A percentile compares a stretch with the other conserved stretches of the same genome.
phyloP scores from a whole-genome alignment of 2,888 invertebrate genomes.

The Chaetogeoica ovagalla region DNA sequence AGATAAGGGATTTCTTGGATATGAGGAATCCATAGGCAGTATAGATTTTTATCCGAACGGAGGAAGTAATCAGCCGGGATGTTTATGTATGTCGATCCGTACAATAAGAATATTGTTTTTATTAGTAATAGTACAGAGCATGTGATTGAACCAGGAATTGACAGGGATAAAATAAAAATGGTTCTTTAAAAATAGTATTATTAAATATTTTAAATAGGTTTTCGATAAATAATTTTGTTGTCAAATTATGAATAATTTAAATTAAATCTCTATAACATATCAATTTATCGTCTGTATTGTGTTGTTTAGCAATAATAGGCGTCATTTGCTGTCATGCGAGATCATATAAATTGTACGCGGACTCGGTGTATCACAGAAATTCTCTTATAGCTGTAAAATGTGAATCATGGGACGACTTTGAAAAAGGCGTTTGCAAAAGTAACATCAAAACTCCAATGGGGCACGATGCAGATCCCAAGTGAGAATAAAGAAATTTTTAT shows the following conservation, averaged over 20 bases:
- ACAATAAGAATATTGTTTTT: neutral
- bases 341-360: constrained; percentile 56
- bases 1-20: constrained; percentile 54
- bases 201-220: too few species aligned
- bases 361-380: constrained; percentile 55
- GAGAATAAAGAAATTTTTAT: too few species aligned
- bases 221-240: too few species aligned
- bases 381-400: constrained; percentile 55
- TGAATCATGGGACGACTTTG: constrained; percentile 54
- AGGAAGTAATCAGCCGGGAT: constrained; percentile 27
- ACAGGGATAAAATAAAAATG: too few species aligned
- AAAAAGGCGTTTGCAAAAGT: constrained; percentile 54
- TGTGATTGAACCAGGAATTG: too few species aligned
- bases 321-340: constrained; percentile 57
- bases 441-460: constrained; percentile 55
- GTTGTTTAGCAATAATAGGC: constrained; percentile 49
- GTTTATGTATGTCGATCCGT: neutral
- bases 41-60: constrained; percentile 37
- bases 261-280: too few species aligned
- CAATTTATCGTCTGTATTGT: too few species aligned
- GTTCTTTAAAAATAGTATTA: too few species aligned
- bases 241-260: too few species aligned
- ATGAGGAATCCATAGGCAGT: constrained; percentile 1
- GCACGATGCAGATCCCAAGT: constrained; percentile 54
- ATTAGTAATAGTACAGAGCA: too few species aligned